Evolutionary conservation across 1,140 invertebrate species (phyloP).

Genomic region (Diplogasteroides magnus): DNA sequence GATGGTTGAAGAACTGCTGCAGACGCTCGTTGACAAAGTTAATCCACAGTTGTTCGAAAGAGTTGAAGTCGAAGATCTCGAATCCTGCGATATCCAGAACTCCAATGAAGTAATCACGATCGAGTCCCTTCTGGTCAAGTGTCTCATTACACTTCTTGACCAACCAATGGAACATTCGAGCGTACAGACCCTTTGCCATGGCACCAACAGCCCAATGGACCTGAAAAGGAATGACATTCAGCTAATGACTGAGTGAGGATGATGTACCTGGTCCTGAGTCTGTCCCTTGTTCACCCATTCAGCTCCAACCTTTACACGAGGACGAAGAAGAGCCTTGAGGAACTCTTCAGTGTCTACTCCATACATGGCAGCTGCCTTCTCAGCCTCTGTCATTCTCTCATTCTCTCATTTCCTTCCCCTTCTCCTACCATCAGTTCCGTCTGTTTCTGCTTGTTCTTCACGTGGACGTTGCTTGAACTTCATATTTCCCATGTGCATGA

Average conservation of each 20-base stretch:
- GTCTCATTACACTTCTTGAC: conserved; percentile 55
- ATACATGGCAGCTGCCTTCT: conserved; percentile 63
- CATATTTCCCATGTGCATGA: conserved; percentile 86
- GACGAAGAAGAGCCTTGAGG: conserved; percentile 63
- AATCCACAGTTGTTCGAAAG: conserved; percentile 99
- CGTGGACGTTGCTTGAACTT: conserved; percentile 99
- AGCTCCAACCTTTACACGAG: conserved; percentile 65
- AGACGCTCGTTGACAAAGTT: conserved; percentile 94
- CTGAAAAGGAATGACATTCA: neutral
- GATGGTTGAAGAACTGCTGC: conserved; percentile 99
- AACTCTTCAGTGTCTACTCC: conserved; percentile 63
- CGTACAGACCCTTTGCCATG: conserved; percentile 54
- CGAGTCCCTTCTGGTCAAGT: conserved; percentile 48
- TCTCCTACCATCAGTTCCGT: conserved; percentile 70
- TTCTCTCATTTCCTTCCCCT: neutral
- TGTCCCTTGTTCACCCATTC: conserved; percentile 68
- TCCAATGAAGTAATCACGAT: conserved; percentile 64
- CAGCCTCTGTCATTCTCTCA: conserved; percentile 50
- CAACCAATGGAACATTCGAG: conserved; percentile 54
- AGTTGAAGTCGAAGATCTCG: conserved; percentile 98
- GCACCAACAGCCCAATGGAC: conserved; percentile 55
- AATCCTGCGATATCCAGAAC: conserved; percentile 99
- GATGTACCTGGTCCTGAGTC: conserved; percentile 67
- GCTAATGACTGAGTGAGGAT: neutral
- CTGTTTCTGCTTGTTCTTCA: conserved; percentile 97